Conservation (phyloP, 1,140 invertebrate genomes). For the Conus ventricosus region DNA sequence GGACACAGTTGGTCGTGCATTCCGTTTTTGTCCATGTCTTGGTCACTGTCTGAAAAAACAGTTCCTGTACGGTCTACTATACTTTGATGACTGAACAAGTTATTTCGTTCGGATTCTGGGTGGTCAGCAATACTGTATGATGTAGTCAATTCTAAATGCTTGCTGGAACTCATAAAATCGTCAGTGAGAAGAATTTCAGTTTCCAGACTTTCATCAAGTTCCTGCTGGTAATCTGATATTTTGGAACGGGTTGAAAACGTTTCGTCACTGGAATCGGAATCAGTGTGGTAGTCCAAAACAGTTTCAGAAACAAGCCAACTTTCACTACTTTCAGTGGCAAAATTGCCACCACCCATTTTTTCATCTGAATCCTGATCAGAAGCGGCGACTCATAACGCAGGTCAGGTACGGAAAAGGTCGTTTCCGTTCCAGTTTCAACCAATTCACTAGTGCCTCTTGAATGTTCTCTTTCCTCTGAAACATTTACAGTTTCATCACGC, state of each 20-base stretch:
- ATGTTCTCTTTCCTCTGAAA: no score
- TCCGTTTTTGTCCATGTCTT: no score
- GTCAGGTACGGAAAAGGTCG: neutral
- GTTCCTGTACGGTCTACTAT: no score
- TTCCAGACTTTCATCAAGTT: neutral
- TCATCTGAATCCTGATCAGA: neutral
- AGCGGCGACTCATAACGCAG: neutral
- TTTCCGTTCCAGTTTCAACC: neutral
- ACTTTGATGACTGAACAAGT: no score
- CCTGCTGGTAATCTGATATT: neutral
- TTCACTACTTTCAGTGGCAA: neutral
- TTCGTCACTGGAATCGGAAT: neutral
- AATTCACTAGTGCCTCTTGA: neutral
- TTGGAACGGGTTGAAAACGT: neutral
- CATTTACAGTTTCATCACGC: no score
- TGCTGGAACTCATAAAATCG: neutral
- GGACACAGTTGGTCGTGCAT: no score
- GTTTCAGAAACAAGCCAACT: neutral
- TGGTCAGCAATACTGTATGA: neutral
- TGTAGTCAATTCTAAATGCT: neutral
- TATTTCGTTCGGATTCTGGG: neutral
- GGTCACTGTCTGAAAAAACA: no score
- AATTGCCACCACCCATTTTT: neutral
- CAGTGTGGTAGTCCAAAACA: neutral
- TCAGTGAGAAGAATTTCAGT: neutral